Base-by-base conservation (phyloP, 2,888 invertebrate species). In the Dolichopus griseipennis region DNA sequence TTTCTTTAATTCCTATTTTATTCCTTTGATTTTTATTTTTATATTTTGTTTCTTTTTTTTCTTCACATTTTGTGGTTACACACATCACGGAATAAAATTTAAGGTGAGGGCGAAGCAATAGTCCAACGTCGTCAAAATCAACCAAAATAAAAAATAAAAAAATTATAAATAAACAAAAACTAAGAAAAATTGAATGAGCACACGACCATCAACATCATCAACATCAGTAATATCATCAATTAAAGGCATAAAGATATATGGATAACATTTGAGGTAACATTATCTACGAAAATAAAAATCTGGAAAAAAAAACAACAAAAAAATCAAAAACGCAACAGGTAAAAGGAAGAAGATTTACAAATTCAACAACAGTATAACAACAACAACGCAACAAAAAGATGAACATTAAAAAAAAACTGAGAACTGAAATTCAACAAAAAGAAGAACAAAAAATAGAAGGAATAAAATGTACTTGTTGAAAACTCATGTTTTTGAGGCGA, bases 71-170 rank as follows among this genome's bases (percentile, higher is more conserved):
- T 52, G 52, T 18, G 52, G 52, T 52, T 52, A 52, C 18, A 52
- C 52, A 52, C 52, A 52, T 52, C 52, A 52, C 18, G 52, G 52
- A 52, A 12, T 52, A 52, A 52, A 63, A 63, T 20, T 63, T 63
- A 27, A 63, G 63, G 63, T 63, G 63, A 63, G 63, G 63, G 63
- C 63, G 63, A 63, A 41, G 15, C 52, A 52, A 52, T 52, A 52
- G 52, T 18, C 52, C 52, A 52, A 52, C 6, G 52, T 52, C 6
- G 52, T 52, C 52, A 52, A 12, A 52, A 12, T 52, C 15, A 52
- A 52, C 52, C 52, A n/a, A 52, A 52, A 52, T 52, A 52, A 52
- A 18, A 52, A 15, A 18, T 18, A 15, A 52, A 52, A 52, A 15
- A 52, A 52, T n/a, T n/a, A n/a, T n/a, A n/a, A n/a, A n/a, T n/a